Evolutionary conservation across 1,140 invertebrate genomes (phyloP).

Genomic region (Oncopeltus fasciatus): DNA sequence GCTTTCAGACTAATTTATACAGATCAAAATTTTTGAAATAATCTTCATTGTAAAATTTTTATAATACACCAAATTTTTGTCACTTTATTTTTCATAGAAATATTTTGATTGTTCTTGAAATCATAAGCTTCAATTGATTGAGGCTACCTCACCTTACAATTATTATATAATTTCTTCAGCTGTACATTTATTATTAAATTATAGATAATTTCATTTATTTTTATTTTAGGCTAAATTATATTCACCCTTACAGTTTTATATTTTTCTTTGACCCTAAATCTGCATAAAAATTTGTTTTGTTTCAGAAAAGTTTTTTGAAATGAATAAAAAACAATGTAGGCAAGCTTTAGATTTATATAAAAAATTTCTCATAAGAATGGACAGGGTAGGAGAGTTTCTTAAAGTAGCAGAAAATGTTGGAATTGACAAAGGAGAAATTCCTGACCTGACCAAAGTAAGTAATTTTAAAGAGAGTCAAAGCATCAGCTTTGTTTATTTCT

Average conservation of each 20-base stretch:
- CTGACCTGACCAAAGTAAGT: conserved; percentile 83
- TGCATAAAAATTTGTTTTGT: conserved; percentile 22
- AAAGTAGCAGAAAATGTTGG: conserved; percentile 97
- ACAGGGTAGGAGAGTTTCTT: conserved; percentile 94
- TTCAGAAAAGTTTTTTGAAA: conserved; percentile 95
- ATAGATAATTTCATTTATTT: too few species aligned
- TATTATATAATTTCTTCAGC: too few species aligned
- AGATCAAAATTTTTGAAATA: too few species aligned
- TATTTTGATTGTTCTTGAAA: too few species aligned
- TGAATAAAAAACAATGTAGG: conserved; percentile 97
- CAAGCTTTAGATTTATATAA: conserved; percentile 98
- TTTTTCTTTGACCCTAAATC: not conserved
- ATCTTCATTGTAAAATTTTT: too few species aligned
- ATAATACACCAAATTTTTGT: too few species aligned
- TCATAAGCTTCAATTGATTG: too few species aligned
- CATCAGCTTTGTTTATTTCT: not conserved
- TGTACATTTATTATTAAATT: too few species aligned
- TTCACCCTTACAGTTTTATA: not conserved
- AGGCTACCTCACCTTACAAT: too few species aligned
- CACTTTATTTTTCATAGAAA: too few species aligned
- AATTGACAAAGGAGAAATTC: conserved; percentile 97
- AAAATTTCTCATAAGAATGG: conserved; percentile 97
- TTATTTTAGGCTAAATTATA: not conserved
- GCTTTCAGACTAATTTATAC: too few species aligned
- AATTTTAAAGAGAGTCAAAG: not conserved